Evolutionary conservation across 2,113 vertebrate genomes (phyloP).

Genomic region (Puntigrus tetrazona): DNA sequence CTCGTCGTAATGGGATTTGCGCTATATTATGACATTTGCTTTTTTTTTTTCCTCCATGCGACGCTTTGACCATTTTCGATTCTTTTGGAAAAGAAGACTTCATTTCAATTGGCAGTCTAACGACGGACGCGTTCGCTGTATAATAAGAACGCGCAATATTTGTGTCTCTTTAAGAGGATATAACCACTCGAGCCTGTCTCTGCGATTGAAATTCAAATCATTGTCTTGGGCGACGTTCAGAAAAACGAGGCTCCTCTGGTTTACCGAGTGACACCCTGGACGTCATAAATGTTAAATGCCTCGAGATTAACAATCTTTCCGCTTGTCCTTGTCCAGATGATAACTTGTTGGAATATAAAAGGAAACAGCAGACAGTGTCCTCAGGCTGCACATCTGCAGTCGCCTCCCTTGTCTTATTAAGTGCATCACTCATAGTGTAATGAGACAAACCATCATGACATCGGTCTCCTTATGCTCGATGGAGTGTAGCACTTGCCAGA

Average conservation of each 20-base stretch:
- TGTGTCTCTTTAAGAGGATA: not conserved
- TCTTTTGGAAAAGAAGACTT: not conserved
- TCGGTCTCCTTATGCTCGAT: not conserved
- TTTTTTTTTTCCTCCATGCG: conserved; percentile 7
- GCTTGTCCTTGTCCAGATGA: not conserved
- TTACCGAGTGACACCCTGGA: not conserved
- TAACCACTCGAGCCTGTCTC: not conserved
- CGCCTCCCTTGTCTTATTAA: not conserved
- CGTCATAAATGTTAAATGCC: not conserved
- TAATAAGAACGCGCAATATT: not conserved
- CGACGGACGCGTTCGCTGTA: not conserved
- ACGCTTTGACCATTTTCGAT: not conserved
- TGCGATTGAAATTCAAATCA: conserved; percentile 8
- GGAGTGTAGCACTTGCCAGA: conserved; percentile 5
- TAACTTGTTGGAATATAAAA: conserved; percentile 17
- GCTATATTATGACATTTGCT: conserved; percentile 48
- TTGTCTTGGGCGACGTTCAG: not conserved
- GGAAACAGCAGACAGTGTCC: not conserved
- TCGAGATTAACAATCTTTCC: not conserved
- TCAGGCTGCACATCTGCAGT: conserved; percentile 4
- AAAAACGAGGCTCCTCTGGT: not conserved
- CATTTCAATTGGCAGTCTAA: not conserved
- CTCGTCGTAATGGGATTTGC: conserved; percentile 45
- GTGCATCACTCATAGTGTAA: conserved; percentile 23
- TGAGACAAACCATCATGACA: conserved; percentile 33